These are phyloP conservation scores for Pachycephus smyrnensis DNA, from an alignment of 2,888 invertebrate genomes.

Conservation along the genomic window DNA sequence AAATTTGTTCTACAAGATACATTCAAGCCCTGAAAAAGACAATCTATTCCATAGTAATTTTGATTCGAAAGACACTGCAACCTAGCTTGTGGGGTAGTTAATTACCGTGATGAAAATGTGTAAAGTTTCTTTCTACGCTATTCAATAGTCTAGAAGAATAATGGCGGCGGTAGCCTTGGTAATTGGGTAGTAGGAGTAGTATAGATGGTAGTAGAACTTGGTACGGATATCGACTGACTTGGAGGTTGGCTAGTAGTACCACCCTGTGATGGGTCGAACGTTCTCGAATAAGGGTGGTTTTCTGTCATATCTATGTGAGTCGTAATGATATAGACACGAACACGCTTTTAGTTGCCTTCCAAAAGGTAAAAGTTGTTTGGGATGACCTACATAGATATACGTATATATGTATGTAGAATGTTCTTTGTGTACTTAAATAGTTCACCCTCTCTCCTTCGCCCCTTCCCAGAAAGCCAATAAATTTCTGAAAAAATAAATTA, in stretches of 20 bases:
- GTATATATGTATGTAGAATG: neutral
- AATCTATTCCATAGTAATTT: neutral
- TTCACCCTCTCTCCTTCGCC: neutral
- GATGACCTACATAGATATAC: neutral
- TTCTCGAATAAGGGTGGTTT: constrained; percentile 19
- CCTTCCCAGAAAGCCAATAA: neutral
- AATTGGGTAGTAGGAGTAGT: neutral
- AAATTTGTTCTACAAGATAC: neutral
- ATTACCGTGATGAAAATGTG: neutral
- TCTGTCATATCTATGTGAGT: constrained; percentile 23
- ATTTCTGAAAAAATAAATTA: neutral
- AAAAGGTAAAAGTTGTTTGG: neutral
- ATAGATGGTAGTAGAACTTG: constrained; percentile 18
- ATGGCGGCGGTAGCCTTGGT: neutral
- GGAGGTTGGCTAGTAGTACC: constrained; percentile 45
- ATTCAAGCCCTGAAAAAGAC: neutral
- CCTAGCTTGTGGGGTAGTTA: neutral
- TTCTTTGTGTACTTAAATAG: neutral
- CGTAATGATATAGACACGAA: neutral
- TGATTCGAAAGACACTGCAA: neutral
- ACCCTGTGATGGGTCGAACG: constrained; percentile 50
- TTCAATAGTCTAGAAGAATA: neutral
- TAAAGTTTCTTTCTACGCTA: neutral
- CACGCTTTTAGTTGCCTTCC: neutral
- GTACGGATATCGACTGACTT: constrained; percentile 40